Evolutionary conservation across 2,888 invertebrate species (phyloP).

Genomic region (Drosophila parthenogenetica): DNA sequence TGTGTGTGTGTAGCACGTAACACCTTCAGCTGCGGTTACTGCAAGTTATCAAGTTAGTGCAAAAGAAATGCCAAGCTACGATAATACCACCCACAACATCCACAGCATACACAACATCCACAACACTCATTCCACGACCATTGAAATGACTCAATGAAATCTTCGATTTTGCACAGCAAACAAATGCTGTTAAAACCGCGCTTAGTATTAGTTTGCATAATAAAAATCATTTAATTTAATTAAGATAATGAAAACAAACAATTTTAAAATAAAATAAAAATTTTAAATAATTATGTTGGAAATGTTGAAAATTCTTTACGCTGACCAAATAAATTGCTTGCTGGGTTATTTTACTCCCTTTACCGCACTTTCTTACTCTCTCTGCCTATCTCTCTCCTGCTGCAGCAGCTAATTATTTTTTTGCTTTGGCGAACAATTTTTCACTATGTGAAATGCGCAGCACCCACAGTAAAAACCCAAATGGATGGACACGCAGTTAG

Average conservation of each 20-base stretch:
- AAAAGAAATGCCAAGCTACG: conserved; percentile 23
- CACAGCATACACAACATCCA: neutral
- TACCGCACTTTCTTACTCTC: neutral
- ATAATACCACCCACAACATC: conserved; percentile 1
- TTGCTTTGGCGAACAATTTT: conserved; percentile 13
- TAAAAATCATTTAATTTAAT: neutral
- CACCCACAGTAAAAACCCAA: conserved; percentile 41
- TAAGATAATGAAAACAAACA: neutral
- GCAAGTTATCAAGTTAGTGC: conserved; percentile 16
- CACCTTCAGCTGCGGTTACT: conserved; percentile 45
- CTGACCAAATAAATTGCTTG: conserved; percentile 11
- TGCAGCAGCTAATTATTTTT: conserved; percentile 20
- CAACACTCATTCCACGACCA: conserved; percentile 12
- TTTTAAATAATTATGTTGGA: no score
- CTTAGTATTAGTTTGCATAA: neutral
- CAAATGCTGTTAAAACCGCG: conserved; percentile 16
- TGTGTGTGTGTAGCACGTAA: conserved; percentile 19
- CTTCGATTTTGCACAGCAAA: conserved; percentile 28
- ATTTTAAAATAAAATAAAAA: no score
- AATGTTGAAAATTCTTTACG: no score
- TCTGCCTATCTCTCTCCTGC: neutral
- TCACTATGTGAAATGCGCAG: conserved; percentile 41
- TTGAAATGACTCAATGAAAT: conserved; percentile 61
- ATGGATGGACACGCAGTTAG: conserved; percentile 30
- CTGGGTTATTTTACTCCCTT: conserved; percentile 4